These are phyloP conservation scores for Okamejei kenojei DNA, from an alignment of 2,797 vertebrate genomes.

Conservation along the genomic window DNA sequence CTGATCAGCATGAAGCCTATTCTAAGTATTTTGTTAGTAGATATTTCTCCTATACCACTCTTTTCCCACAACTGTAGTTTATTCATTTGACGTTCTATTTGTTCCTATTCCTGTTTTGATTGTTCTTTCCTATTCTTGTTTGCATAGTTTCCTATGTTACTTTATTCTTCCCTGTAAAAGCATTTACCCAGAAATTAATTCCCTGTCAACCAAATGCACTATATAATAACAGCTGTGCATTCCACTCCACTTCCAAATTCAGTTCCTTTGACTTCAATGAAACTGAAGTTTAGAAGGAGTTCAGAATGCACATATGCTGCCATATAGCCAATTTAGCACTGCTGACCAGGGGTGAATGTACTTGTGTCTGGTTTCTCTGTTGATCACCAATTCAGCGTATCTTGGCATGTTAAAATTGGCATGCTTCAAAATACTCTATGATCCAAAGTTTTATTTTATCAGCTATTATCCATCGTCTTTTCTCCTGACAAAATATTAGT, in stretches of 20 bases:
- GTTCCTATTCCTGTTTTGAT: constrained; percentile 15
- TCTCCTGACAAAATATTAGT: not conserved
- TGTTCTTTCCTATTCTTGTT: not conserved
- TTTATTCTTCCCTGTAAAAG: not conserved
- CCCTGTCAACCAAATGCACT: not conserved
- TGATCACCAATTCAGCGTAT: not conserved
- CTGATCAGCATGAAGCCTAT: not conserved
- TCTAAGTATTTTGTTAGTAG: not conserved
- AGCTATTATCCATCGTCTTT: not conserved
- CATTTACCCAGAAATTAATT: not conserved
- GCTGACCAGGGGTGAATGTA: too few relatives aligned
- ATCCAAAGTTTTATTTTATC: not conserved
- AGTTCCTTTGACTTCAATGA: too few relatives aligned
- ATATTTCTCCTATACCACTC: not conserved
- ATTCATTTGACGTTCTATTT: not conserved
- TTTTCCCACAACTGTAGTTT: not conserved
- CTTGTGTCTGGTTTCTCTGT: not conserved
- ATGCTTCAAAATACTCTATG: not conserved
- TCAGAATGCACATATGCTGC: too few relatives aligned
- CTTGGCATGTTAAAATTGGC: not conserved
- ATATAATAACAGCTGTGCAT: too few relatives aligned
- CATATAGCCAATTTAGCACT: too few relatives aligned
- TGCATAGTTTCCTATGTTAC: not conserved
- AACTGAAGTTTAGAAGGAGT: too few relatives aligned
- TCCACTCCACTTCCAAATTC: too few relatives aligned